Evolutionary conservation across 2,888 invertebrate species (phyloP).

Genomic region (Leucoptera coffeella): DNA sequence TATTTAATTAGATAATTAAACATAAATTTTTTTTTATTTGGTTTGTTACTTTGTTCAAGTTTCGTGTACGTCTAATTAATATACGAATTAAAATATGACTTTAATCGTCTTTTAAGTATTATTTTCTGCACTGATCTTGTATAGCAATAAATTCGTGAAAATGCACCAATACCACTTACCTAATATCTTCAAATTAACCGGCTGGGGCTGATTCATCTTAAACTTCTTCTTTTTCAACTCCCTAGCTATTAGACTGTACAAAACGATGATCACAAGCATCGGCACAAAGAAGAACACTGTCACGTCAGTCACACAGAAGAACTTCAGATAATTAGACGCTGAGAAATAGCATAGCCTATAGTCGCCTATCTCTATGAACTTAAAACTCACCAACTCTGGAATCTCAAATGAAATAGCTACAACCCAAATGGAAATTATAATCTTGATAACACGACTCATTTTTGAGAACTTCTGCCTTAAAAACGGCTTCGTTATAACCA

Average conservation of each 20-base stretch:
- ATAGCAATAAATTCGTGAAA: no score
- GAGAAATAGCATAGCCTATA: slow-evolving; percentile 29
- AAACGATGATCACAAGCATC: slow-evolving; percentile 72
- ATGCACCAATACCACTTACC: no score
- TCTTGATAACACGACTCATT: slow-evolving; percentile 71
- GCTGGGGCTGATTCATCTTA: no score
- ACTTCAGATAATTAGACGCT: slow-evolving; percentile 18
- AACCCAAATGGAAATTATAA: slow-evolving; percentile 66
- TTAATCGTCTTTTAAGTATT: no score
- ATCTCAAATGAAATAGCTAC: slow-evolving; percentile 64
- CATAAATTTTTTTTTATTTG: no score
- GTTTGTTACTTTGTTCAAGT: no score
- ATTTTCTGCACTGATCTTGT: no score
- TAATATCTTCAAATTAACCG: no score
- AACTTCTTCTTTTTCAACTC: slow-evolving; percentile 58
- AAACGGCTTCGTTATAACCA: slow-evolving; percentile 81
- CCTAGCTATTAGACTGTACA: slow-evolving; percentile 69
- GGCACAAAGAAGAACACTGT: slow-evolving; percentile 78
- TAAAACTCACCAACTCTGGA: slow-evolving; percentile 51
- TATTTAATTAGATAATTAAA: no score
- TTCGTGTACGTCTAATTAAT: no score
- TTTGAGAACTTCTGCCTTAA: slow-evolving; percentile 70
- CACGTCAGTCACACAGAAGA: slow-evolving; percentile 54
- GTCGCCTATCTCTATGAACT: slow-evolving; percentile 23
- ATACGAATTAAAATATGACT: no score